phyloP scores from a whole-genome alignment of 2,113 vertebrate genomes.

The Loxodonta africana region DNA sequence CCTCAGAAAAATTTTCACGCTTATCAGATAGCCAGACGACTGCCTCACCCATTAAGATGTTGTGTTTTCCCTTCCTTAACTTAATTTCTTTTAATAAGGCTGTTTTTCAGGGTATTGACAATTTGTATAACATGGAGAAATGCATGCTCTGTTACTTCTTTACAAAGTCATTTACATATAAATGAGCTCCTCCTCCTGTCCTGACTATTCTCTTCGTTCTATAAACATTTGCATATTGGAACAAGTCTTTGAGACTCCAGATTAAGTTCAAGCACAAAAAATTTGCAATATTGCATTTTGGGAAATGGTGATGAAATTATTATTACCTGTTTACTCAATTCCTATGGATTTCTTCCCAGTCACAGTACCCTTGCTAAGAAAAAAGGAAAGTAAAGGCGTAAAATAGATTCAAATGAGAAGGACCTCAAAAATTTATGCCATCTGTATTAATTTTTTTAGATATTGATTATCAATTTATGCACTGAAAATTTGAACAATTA shows the following conservation, averaged over 20 bases:
- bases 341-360: not conserved
- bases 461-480: conserved; percentile 12
- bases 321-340: conserved; percentile 11
- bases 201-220: conserved; percentile 55
- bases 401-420: not conserved
- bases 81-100: conserved; percentile 65
- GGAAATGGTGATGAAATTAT: not conserved
- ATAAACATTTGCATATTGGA: conserved; percentile 58
- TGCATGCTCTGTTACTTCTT: conserved; percentile 53
- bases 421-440: not conserved
- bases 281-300: not conserved
- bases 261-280: conserved; percentile 27
- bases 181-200: conserved; percentile 47
- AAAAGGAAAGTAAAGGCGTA: not conserved
- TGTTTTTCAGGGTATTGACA: conserved; percentile 51
- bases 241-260: conserved; percentile 1
- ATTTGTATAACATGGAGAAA: conserved; percentile 43
- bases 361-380: not conserved
- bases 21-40: conserved; percentile 42
- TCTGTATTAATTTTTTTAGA: not conserved
- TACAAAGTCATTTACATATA: conserved; percentile 67
- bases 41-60: conserved; percentile 47
- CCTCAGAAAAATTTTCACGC: not conserved
- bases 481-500: not conserved
- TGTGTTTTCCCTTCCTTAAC: conserved; percentile 61